A percentile compares a stretch with the other conserved stretches of the same genome.
Conservation (phyloP, 2,113 vertebrate genomes). For the Rhipidura dahli region DNA sequence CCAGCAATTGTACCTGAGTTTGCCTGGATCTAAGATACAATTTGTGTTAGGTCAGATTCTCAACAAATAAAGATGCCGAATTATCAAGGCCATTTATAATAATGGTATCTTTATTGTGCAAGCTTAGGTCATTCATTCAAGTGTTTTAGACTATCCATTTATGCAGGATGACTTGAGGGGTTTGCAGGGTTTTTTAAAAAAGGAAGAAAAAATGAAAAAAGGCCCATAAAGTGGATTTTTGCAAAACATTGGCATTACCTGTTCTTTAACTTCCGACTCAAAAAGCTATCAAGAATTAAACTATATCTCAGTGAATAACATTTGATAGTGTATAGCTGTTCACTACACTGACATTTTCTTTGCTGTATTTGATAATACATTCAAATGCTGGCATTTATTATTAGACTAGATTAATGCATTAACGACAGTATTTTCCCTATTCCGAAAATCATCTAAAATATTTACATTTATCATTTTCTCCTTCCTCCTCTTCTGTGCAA, state of each 20-base stretch:
- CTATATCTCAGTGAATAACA: background rate
- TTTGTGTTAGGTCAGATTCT: background rate
- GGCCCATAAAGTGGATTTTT: background rate
- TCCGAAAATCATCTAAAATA: background rate
- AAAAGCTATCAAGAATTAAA: background rate
- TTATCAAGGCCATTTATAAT: background rate
- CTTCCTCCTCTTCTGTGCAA: background rate
- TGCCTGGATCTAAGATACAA: background rate
- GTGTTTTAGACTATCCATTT: background rate
- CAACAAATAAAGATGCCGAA: background rate
- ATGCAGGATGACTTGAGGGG: background rate
- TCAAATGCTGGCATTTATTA: background rate
- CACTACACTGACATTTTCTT: background rate
- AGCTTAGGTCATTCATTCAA: background rate
- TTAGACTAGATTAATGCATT: background rate
- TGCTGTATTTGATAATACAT: background rate
- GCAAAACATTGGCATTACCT: background rate
- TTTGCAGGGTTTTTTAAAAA: background rate
- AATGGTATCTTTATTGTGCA: background rate
- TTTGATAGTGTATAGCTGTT: background rate
- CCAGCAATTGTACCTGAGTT: background rate
- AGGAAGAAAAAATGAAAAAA: background rate
- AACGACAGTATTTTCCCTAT: background rate
- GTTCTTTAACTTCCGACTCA: background rate
- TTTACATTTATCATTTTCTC: background rate